A percentile compares a stretch with the other conserved stretches of the same genome.
Conservation (phyloP, 2,797 vertebrate genomes). For the Cyprinodon diabolis region DNA sequence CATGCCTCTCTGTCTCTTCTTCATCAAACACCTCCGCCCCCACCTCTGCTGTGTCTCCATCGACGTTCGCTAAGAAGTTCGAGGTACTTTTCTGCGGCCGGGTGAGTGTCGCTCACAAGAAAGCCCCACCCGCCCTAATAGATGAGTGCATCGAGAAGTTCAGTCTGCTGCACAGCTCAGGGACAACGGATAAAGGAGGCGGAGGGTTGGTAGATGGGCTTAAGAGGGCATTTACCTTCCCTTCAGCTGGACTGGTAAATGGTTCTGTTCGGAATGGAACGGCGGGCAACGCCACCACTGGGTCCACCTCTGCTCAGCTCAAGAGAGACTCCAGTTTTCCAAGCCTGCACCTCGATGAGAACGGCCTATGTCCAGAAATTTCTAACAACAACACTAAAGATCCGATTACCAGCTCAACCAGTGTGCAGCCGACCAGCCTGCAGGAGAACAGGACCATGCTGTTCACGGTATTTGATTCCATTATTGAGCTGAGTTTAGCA, state of each 20-base stretch:
- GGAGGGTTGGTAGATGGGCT: constrained; percentile 62
- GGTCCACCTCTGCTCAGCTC: constrained; percentile 79
- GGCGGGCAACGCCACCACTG: constrained; percentile 45
- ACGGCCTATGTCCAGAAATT: constrained; percentile 86
- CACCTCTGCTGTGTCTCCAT: constrained; percentile 75
- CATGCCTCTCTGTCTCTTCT: constrained; percentile 64
- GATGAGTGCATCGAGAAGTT: constrained; percentile 98
- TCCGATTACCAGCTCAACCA: constrained; percentile 58
- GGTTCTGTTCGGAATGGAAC: constrained; percentile 45
- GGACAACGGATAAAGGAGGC: constrained; percentile 31
- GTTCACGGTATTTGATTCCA: constrained; percentile 85
- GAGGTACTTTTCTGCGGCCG: constrained; percentile 96
- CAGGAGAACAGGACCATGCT: constrained; percentile 97
- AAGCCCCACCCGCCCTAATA: constrained; percentile 93
- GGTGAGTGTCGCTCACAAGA: constrained; percentile 92
- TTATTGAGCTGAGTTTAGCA: too few relatives aligned
- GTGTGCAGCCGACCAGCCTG: constrained; percentile 92
- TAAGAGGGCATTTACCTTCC: constrained; percentile 80
- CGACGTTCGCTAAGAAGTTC: constrained; percentile 93
- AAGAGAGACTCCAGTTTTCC: constrained; percentile 86
- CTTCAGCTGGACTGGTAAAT: constrained; percentile 63
- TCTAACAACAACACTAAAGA: constrained; percentile 79
- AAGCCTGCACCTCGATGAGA: constrained; percentile 86
- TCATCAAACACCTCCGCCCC: constrained; percentile 75
- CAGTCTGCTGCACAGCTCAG: constrained; percentile 75